Base-by-base conservation (phyloP, 2,888 invertebrate genomes). In the Blastobasis adustella region DNA sequence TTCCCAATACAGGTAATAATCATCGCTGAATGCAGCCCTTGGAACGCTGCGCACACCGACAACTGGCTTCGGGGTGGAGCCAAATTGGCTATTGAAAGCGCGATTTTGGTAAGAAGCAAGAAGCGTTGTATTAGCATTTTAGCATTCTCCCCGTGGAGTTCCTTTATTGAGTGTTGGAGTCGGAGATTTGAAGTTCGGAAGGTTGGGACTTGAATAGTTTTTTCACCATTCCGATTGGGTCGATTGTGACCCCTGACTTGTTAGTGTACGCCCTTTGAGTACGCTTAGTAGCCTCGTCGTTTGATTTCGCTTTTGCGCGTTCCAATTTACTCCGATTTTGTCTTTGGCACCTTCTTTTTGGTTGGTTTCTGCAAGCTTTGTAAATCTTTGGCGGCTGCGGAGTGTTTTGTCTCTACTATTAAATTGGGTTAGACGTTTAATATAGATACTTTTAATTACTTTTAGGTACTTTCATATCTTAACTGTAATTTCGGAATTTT, bases 41-140 rank as follows among this genome's bases (percentile, higher is more conserved):
- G 23, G 23, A 23, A 23, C 23, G 23, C 23, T 23, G 23, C 23
- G 23, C 23, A 3, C 23, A 23, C 23, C 23, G 23, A 23, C 23
- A 23, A 23, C 23, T 23, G 23, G 23, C 23, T 23, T 23, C 23
- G 73, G 74, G 76, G 79, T 83, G 82, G 80, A 73, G 76, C 76
- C 66, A 78, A 79, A 82, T 83, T 82, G 78, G 84, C 86, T 89
- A 89, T 89, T 90, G 77, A 80, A 82, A 82, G 85, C 84, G 85
- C 82, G 83, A 85, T 84, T 84, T 85, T 81, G 80, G 77, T 76
- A 73, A 79, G 79, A 78, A 81, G 80, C 80, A 77, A 78, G 79
- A 75, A 78, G 78, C 75, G 76, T 66, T 66, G 67, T 77, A 85
- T 86, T 86, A 85, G 82, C 86, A 84, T 83, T 82, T 76, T 78